Evolutionary conservation across 2,113 vertebrate genomes (phyloP), one percentile per base, ranked within the genome.

Genomic region (Calidris pugnax): DNA sequence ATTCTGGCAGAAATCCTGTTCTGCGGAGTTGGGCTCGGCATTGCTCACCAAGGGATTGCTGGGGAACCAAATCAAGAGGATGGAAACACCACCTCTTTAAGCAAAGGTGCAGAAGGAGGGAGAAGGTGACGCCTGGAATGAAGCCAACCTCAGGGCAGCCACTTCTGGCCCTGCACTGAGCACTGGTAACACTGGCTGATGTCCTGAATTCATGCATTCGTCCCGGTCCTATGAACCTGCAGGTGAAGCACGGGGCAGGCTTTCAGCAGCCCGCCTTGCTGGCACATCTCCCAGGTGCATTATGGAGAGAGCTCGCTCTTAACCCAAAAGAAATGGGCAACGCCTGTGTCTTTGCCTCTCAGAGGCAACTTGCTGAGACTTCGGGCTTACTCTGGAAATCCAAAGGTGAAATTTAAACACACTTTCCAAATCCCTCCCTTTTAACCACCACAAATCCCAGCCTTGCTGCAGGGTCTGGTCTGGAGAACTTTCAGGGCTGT

Each of bases 301-400:
- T 47, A 14, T 1, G 24, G 63, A 64, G 8, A 43, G 17, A 4
- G 14, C 32, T 72, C 0, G 0, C 30, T 43, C 45, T 57, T 19
- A 35, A 72, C 14, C 10, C 45, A 68, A 62, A 71, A 56, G 11
- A 73, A 18, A 22, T 1, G 27, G 78, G 39, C 18, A 82, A 2
- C 9, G 10, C 30, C 63, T 48, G 4, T 22, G 15, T 33, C 32
- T 69, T 56, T 82, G 69, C 62, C 48, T 82, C 48, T n/a, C 1
- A 1, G 48, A 43, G 21, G 12, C 9, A 35, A 85, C 22, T 41
- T 59, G 56, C 17, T 71, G 39, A 92, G 56, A 37, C 33, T 64
- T 83, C 16, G 35, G 9, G 5, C 9, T 55, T 74, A 63, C 37
- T 53, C 37, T 69, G 43, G 24, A 72, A 53, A 8, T 35, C 81